These are phyloP conservation scores for Andinoacara biseriatus DNA, from an alignment of 2,113 vertebrate species.

Conservation along the genomic window DNA sequence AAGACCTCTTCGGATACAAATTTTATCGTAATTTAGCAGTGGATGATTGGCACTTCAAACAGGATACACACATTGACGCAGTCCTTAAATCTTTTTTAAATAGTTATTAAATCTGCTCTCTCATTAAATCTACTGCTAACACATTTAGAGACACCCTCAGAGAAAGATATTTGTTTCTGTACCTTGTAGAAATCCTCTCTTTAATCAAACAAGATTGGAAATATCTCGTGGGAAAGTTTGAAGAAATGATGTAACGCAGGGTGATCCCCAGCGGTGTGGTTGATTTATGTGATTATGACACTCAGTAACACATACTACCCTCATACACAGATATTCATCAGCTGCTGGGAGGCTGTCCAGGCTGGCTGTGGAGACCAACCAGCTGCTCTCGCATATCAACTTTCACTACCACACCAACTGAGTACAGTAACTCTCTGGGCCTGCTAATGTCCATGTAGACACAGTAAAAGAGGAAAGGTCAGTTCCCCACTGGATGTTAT, in stretches of 20 bases:
- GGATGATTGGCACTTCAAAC: constrained; percentile 8
- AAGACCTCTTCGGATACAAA: constrained; percentile 2
- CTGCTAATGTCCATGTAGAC: constrained; percentile 34
- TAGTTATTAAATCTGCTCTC: constrained; percentile 7
- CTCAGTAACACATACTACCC: constrained; percentile 16
- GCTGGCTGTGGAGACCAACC: constrained; percentile 34
- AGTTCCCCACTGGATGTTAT: constrained; percentile 34
- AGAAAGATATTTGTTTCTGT: background rate
- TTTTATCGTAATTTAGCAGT: constrained; percentile 21
- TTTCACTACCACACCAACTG: constrained; percentile 27
- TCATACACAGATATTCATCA: constrained; percentile 16
- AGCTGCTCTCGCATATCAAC: constrained; percentile 61
- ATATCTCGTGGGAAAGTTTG: background rate
- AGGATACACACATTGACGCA: background rate
- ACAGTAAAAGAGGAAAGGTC: constrained; percentile 56
- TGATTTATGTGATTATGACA: constrained; percentile 38
- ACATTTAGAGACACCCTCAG: background rate
- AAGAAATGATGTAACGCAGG: background rate
- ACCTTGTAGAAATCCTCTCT: background rate
- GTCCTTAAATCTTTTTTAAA: background rate
- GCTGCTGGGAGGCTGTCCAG: constrained; percentile 28
- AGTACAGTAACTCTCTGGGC: background rate
- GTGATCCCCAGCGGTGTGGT: background rate
- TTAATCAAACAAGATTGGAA: background rate
- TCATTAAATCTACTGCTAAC: background rate